Evolutionary conservation across 1,140 invertebrate species (phyloP).

Genomic region (Scaptodrosophila lebanonensis): DNA sequence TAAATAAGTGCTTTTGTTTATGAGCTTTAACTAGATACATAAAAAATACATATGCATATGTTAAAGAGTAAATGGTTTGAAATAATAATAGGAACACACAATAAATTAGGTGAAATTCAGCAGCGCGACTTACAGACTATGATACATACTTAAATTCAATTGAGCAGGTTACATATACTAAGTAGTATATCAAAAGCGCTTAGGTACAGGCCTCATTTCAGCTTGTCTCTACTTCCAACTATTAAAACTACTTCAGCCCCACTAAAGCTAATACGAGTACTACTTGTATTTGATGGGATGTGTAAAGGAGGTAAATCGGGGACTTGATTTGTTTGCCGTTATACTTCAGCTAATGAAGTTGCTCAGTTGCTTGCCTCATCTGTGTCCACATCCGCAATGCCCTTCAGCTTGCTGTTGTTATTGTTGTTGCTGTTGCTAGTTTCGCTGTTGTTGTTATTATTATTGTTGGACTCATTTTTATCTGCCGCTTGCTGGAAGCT

Average conservation of each 20-base stretch:
- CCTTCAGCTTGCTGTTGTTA: constrained; percentile 51
- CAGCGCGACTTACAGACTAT: constrained; percentile 43
- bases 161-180: constrained; percentile 16
- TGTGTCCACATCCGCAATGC: constrained; percentile 69
- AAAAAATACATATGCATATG: constrained; percentile 19
- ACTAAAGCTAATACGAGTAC: no score
- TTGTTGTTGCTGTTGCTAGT: constrained; percentile 23
- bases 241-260: constrained; percentile 53
- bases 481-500: constrained; percentile 58
- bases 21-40: constrained; percentile 41
- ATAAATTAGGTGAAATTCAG: constrained; percentile 45
- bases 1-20: constrained; percentile 56
- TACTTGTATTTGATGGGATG: no score
- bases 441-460: constrained; percentile 22
- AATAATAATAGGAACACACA: constrained; percentile 30
- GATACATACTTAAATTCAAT: constrained; percentile 47
- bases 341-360: no score
- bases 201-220: constrained; percentile 53
- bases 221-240: constrained; percentile 26
- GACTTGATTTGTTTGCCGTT: background rate
- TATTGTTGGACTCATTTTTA: constrained; percentile 40
- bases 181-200: constrained; percentile 28
- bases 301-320: constrained; percentile 6
- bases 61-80: background rate
- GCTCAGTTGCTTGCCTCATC: constrained; percentile 71